These are phyloP conservation scores for Cabera pusaria DNA, from an alignment of 2,888 invertebrate species.

Conservation along the genomic window DNA sequence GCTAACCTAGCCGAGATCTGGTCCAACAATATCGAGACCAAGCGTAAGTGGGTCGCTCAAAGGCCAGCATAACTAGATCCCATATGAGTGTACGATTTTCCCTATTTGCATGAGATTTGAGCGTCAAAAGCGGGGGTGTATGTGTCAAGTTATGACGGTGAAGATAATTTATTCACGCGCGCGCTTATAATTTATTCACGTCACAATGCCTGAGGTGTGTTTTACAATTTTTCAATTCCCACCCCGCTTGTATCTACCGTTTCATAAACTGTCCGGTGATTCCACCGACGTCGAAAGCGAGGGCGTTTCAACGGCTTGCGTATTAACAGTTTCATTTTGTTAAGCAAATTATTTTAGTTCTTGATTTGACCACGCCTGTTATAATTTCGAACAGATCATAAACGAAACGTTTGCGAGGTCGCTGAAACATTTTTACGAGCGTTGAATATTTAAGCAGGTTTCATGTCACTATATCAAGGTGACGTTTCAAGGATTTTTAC, in stretches of 20 bases:
- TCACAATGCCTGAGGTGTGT: slow-evolving; percentile 66
- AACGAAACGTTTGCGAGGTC: slow-evolving; percentile 43
- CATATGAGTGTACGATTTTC: slow-evolving; percentile 50
- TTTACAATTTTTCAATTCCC: slow-evolving; percentile 65
- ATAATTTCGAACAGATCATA: slow-evolving; percentile 27
- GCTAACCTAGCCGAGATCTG: slow-evolving; percentile 61
- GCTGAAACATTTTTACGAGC: slow-evolving; percentile 35
- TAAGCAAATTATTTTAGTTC: neutral
- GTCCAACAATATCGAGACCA: slow-evolving; percentile 69
- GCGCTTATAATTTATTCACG: slow-evolving; percentile 75
- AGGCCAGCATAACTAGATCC: slow-evolving; percentile 51
- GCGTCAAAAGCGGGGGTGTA: slow-evolving; percentile 41
- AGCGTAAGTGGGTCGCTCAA: slow-evolving; percentile 66
- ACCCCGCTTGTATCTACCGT: slow-evolving; percentile 42
- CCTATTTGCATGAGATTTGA: slow-evolving; percentile 38
- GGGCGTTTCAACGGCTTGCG: neutral
- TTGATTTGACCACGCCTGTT: neutral
- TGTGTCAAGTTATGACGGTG: slow-evolving; percentile 46
- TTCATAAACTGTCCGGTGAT: slow-evolving; percentile 12
- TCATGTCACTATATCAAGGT: slow-evolving; percentile 25
- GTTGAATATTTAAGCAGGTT: slow-evolving; percentile 36
- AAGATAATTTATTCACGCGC: slow-evolving; percentile 57
- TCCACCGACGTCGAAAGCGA: neutral
- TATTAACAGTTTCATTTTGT: neutral
- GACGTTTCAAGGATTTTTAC: slow-evolving; percentile 18